A percentile compares a stretch with the other conserved stretches of the same genome.
These are phyloP conservation scores for Epizoanthus illoricatus DNA, from an alignment of 92 coral and sea anemone species.

Conservation along the genomic window DNA sequence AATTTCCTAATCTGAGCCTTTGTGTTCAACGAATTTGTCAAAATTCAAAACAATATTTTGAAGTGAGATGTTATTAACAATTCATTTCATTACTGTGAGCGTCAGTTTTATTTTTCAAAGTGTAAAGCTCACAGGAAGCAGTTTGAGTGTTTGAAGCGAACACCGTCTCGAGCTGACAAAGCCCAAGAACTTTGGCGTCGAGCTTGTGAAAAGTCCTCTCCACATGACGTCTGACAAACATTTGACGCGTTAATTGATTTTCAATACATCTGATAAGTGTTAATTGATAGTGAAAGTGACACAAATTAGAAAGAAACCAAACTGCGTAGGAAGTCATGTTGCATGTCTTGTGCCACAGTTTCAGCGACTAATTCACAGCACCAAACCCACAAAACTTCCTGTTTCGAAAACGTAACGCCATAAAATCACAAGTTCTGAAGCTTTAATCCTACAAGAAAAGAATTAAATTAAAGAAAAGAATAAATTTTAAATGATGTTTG, in stretches of 20 bases:
- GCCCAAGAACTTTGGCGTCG: conserved; percentile 67
- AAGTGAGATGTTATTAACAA: background rate
- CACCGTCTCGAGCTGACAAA: conserved; percentile 43
- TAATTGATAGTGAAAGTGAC: conserved; percentile 74
- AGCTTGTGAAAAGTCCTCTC: conserved; percentile 43
- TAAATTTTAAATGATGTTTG: background rate
- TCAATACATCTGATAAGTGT: conserved; percentile 62
- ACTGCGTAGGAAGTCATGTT: conserved; percentile 28
- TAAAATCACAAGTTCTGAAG: background rate
- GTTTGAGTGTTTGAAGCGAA: conserved; percentile 20
- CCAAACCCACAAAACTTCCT: background rate
- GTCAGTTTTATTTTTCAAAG: background rate
- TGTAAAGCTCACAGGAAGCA: conserved; percentile 17
- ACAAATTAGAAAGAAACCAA: conserved; percentile 43
- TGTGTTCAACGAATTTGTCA: background rate
- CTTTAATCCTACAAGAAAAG: background rate
- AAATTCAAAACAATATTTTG: background rate
- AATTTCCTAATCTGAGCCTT: too few relatives aligned
- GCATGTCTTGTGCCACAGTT: background rate
- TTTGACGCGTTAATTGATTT: conserved; percentile 70
- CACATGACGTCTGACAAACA: conserved; percentile 48
- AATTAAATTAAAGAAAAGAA: background rate
- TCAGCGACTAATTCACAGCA: background rate
- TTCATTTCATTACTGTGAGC: background rate
- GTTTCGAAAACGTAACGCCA: background rate